Evolutionary conservation across 2,113 vertebrate species (phyloP).

Genomic region (Crotalus tigris): DNA sequence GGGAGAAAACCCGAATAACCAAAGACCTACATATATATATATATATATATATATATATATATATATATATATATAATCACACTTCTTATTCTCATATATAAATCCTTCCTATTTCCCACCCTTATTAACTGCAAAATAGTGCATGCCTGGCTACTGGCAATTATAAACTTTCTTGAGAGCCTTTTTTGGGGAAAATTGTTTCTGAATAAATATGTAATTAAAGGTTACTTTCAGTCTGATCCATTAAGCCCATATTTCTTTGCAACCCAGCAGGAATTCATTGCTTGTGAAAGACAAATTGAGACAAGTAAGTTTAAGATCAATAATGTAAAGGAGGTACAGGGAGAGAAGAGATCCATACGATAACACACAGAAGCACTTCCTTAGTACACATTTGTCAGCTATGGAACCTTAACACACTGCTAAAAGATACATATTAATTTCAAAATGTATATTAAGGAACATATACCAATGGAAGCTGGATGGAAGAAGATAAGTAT

Average conservation of each 20-base stretch:
- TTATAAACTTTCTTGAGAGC: neutral
- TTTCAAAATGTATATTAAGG: neutral
- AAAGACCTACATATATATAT: too few relatives aligned
- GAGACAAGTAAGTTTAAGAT: neutral
- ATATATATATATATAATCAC: too few relatives aligned
- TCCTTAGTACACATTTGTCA: neutral
- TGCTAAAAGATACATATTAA: neutral
- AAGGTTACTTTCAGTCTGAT: neutral
- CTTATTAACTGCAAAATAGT: neutral
- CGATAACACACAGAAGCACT: neutral
- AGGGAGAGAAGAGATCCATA: neutral
- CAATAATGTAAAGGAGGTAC: neutral
- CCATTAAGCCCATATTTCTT: neutral
- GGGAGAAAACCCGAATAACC: too few relatives aligned
- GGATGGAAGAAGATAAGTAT: neutral
- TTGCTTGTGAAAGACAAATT: neutral
- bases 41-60: too few relatives aligned
- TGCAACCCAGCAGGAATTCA: neutral
- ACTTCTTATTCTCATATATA: neutral
- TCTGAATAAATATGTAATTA: neutral
- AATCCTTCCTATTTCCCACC: neutral
- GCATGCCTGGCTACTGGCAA: neutral
- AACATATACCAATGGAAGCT: neutral
- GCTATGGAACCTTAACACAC: neutral
- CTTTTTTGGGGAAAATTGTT: neutral